Conservation (phyloP, 2,113 vertebrate species). For the Centropus bengalensis region DNA sequence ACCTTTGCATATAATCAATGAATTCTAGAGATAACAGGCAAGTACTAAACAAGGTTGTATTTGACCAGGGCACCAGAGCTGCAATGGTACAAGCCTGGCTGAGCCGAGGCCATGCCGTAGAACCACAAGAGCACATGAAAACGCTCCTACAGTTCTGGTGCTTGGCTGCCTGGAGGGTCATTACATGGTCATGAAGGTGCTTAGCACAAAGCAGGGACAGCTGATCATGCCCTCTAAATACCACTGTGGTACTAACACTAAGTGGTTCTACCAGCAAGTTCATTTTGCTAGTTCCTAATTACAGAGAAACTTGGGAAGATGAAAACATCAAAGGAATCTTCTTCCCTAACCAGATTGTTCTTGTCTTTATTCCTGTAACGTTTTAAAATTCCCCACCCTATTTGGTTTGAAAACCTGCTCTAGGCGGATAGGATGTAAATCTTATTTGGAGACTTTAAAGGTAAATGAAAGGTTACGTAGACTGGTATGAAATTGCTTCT, state of each 20-base stretch:
- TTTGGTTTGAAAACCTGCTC: constrained; percentile 1
- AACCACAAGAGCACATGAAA: neutral
- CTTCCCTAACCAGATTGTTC: neutral
- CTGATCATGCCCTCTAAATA: neutral
- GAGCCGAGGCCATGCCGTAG: neutral
- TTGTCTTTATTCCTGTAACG: neutral
- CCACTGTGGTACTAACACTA: neutral
- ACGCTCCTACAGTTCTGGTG: neutral
- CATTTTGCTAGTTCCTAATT: constrained; percentile 7
- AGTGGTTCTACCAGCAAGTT: neutral
- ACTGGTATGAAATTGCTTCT: neutral
- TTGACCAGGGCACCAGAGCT: neutral
- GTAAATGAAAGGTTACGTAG: neutral
- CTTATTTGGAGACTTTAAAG: neutral
- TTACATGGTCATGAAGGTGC: neutral
- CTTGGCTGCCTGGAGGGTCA: neutral
- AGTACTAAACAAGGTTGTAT: neutral
- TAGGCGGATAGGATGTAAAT: neutral
- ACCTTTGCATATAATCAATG: neutral
- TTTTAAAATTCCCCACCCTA: constrained; percentile 7
- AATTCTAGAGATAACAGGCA: neutral
- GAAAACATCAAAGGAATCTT: constrained; percentile 33
- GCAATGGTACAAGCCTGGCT: neutral
- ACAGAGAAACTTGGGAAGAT: constrained; percentile 36
- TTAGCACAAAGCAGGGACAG: neutral